Percentiles rank a stretch among this genome's conserved stretches.
Evolutionary conservation across 2,888 invertebrate species (phyloP).

Genomic region (Ichneumoninae sp.): DNA sequence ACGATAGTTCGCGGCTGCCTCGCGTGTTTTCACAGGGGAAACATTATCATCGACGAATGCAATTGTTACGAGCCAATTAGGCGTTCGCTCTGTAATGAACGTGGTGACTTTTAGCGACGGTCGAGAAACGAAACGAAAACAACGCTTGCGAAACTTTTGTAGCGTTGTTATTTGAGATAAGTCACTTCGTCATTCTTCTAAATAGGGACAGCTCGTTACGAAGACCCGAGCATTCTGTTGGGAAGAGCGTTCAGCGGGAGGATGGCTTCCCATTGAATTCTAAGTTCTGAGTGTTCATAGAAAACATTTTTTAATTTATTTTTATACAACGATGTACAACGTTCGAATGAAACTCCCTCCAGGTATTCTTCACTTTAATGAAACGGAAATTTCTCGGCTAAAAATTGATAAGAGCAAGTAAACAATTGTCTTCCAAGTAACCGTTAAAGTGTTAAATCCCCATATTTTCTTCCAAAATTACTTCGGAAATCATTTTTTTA

Average conservation of each 20-base stretch:
- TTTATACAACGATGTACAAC: no score
- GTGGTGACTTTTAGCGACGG: not conserved
- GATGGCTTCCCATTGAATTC: no score
- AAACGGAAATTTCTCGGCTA: not conserved
- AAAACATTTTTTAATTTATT: no score
- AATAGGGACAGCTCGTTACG: no score
- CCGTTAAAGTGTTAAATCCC: no score
- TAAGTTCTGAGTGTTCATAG: no score
- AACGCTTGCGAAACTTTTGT: conserved; percentile 4
- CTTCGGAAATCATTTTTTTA: no score
- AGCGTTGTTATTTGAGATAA: not conserved
- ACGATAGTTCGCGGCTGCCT: not conserved
- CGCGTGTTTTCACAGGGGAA: not conserved
- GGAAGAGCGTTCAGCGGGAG: no score
- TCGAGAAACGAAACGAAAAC: not conserved
- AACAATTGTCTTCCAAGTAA: not conserved
- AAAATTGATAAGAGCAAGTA: not conserved
- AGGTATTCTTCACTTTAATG: not conserved
- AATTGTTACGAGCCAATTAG: not conserved
- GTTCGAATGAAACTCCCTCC: no score
- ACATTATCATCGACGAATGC: not conserved
- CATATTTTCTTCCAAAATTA: no score
- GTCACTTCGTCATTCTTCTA: no score
- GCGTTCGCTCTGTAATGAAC: not conserved
- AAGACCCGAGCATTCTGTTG: no score